These are phyloP conservation scores for Yponomeuta evonymella DNA, from an alignment of 2,888 invertebrate species.

Conservation along the genomic window DNA sequence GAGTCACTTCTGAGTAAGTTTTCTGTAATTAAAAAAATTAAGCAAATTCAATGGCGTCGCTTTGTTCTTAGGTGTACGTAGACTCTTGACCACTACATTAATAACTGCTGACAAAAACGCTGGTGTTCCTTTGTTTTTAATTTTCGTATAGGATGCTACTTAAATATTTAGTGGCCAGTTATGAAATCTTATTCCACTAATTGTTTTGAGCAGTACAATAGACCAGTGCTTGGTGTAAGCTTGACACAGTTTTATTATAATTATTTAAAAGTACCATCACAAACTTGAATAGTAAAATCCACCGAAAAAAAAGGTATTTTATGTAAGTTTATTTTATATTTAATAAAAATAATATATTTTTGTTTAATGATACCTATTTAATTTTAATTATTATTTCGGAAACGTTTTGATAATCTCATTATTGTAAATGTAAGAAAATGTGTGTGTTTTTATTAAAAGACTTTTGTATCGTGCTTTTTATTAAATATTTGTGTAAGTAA, in stretches of 20 bases:
- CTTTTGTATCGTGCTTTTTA: not conserved
- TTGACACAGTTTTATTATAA: not conserved
- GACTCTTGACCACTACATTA: too few relatives aligned
- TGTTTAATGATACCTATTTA: not conserved
- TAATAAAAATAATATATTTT: slow-evolving; percentile 2
- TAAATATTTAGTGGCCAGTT: too few relatives aligned
- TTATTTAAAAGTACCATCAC: not conserved
- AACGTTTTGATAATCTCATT: not conserved
- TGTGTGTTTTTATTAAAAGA: not conserved
- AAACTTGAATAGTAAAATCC: not conserved
- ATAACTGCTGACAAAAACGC: too few relatives aligned
- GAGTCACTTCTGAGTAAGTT: too few relatives aligned
- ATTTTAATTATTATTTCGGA: not conserved
- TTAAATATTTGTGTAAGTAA: not conserved
- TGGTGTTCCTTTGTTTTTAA: too few relatives aligned
- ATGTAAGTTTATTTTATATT: slow-evolving; percentile 1
- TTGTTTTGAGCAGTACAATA: too few relatives aligned
- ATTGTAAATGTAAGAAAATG: not conserved
- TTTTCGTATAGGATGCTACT: too few relatives aligned
- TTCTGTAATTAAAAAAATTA: too few relatives aligned
- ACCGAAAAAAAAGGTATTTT: not conserved
- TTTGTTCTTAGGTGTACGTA: too few relatives aligned
- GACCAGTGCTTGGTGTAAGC: not conserved
- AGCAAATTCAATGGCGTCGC: too few relatives aligned
- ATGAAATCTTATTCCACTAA: too few relatives aligned